Percentiles rank a stretch among this genome's conserved stretches.
Evolutionary conservation across 2,113 vertebrate species (phyloP).

Genomic region (Emydocephalus ijimae): DNA sequence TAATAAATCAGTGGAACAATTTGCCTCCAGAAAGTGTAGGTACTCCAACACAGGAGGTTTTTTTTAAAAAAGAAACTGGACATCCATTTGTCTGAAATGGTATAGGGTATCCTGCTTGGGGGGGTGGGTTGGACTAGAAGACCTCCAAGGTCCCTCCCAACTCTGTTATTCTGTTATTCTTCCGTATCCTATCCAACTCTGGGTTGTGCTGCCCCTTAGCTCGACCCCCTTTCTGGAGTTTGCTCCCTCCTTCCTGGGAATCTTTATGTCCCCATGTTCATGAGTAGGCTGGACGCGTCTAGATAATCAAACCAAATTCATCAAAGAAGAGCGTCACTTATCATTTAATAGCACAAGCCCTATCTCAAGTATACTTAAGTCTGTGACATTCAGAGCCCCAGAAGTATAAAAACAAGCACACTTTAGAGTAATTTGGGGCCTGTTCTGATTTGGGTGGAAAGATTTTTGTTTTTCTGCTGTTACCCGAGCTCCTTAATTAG

Average conservation of each 20-base stretch:
- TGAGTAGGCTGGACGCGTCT: not conserved
- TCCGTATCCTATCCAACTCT: no score
- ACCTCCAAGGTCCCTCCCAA: no score
- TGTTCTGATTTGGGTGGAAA: not conserved
- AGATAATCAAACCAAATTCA: not conserved
- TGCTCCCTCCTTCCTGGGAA: not conserved
- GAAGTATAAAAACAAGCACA: not conserved
- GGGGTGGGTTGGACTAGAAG: no score
- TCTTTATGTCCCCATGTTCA: not conserved
- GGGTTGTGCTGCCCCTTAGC: not conserved
- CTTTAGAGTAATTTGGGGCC: not conserved
- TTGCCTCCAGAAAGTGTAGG: no score
- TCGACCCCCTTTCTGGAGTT: not conserved
- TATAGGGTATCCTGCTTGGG: no score
- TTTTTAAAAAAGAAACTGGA: no score
- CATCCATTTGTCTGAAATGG: no score
- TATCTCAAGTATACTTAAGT: not conserved
- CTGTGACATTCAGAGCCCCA: not conserved
- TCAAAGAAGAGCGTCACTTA: not conserved
- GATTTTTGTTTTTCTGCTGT: not conserved
- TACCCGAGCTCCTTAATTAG: constrained; percentile 3
- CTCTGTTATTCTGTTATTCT: no score
- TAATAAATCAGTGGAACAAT: no score
- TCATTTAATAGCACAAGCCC: not conserved
- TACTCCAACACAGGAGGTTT: no score